Evolutionary conservation across 2,888 invertebrate species (phyloP).

Genomic region (Callimorpha dominula): DNA sequence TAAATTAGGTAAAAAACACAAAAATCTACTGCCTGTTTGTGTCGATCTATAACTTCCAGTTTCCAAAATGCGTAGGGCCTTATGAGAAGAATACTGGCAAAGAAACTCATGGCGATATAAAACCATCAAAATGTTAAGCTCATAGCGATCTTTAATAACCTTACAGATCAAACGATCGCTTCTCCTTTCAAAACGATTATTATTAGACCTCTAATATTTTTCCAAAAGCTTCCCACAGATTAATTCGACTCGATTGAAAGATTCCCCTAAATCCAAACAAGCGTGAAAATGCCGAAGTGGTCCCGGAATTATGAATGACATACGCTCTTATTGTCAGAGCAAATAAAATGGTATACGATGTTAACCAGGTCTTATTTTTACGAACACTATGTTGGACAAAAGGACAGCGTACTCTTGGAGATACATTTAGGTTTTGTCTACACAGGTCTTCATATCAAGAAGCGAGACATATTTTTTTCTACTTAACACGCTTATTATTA

Average conservation of each 20-base stretch:
- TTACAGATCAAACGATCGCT: neutral
- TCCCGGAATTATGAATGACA: constrained; percentile 6
- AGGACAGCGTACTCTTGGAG: too few species aligned
- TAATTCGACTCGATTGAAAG: constrained; percentile 8
- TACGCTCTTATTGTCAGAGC: neutral
- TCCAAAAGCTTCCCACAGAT: neutral
- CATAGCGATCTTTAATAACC: neutral
- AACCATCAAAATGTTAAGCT: neutral
- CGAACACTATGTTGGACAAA: neutral
- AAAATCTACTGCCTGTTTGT: too few species aligned
- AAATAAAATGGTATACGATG: neutral
- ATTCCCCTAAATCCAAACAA: constrained; percentile 10
- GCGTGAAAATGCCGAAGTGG: constrained; percentile 11
- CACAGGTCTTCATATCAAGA: too few species aligned
- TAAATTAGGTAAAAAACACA: too few species aligned
- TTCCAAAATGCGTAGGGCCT: too few species aligned
- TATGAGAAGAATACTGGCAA: too few species aligned
- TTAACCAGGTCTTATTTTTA: neutral
- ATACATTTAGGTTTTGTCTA: too few species aligned
- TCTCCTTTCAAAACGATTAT: constrained; percentile 3
- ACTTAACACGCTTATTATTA: too few species aligned
- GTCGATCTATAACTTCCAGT: too few species aligned
- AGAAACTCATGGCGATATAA: neutral
- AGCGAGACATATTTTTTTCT: too few species aligned
- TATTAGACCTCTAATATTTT: constrained; percentile 5